Conservation (phyloP, 2,113 vertebrate genomes). For the Bubalus kerabau region DNA sequence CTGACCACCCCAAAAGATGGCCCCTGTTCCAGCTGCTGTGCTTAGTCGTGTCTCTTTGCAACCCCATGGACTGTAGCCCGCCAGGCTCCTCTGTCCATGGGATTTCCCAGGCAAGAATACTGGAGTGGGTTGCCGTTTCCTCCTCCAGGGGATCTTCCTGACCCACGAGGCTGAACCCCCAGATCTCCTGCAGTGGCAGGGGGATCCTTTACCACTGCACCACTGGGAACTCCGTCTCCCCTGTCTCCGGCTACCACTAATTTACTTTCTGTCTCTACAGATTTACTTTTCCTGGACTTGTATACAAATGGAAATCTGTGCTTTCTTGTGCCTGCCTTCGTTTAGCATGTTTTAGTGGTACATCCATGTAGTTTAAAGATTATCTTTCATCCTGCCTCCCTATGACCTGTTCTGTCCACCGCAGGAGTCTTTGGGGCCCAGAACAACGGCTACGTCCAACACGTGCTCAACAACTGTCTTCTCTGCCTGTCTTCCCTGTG, state of each 20-base stretch:
- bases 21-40: neutral
- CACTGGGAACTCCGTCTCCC: fast-evolving
- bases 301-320: neutral
- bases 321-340: neutral
- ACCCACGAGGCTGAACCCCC: neutral
- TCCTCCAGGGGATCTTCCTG: neutral
- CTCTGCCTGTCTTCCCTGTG: neutral
- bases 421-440: neutral
- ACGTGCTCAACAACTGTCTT: neutral
- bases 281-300: neutral
- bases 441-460: neutral
- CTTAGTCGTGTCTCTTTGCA: fast-evolving
- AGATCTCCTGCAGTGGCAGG: neutral
- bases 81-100: neutral
- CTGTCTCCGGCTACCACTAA: neutral
- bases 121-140: neutral
- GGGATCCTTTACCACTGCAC: neutral
- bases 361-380: neutral
- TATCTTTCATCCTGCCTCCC: neutral
- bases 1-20: neutral
- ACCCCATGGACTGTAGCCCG: neutral
- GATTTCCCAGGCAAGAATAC: neutral
- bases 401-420: neutral
- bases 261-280: neutral
- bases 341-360: neutral